A percentile compares a stretch with the other conserved stretches of the same genome.
phyloP scores from a whole-genome alignment of 2,888 invertebrate species.

The Drosophila cracens region DNA sequence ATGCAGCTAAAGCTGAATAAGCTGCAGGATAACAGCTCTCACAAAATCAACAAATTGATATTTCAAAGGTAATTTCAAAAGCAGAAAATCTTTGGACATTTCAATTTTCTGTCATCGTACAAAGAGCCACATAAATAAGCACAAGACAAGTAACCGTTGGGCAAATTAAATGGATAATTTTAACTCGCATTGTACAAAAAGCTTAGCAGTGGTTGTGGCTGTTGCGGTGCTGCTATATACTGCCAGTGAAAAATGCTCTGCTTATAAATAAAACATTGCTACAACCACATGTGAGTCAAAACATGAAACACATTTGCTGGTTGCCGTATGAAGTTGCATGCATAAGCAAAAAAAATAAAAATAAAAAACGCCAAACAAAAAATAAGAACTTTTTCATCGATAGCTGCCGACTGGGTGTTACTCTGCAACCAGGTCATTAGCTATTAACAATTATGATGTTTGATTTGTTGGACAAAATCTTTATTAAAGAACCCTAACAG shows the following conservation, averaged over 20 bases:
- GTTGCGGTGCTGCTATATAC: background rate
- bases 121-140: background rate
- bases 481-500: background rate
- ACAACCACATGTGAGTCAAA: slow-evolving; percentile 49
- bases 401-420: background rate
- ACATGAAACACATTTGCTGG: slow-evolving; percentile 41
- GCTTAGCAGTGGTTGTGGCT: slow-evolving; percentile 9
- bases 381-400: background rate
- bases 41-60: slow-evolving; percentile 26
- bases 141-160: slow-evolving; percentile 4
- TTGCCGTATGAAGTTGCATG: slow-evolving; percentile 17
- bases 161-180: slow-evolving; percentile 56
- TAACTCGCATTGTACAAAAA: slow-evolving; percentile 19
- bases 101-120: background rate
- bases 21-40: slow-evolving; percentile 26
- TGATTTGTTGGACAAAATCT: background rate
- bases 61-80: slow-evolving; percentile 29
- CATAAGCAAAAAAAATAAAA: slow-evolving; percentile 7
- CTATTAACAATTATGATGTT: background rate
- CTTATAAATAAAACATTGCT: slow-evolving; percentile 73
- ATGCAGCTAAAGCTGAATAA: slow-evolving; percentile 47
- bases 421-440: background rate
- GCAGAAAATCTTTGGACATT: background rate
- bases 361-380: background rate
- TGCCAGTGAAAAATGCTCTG: slow-evolving; percentile 30